Evolutionary conservation across 2,797 vertebrate species (phyloP).

Genomic region (Myotis vivesi): DNA sequence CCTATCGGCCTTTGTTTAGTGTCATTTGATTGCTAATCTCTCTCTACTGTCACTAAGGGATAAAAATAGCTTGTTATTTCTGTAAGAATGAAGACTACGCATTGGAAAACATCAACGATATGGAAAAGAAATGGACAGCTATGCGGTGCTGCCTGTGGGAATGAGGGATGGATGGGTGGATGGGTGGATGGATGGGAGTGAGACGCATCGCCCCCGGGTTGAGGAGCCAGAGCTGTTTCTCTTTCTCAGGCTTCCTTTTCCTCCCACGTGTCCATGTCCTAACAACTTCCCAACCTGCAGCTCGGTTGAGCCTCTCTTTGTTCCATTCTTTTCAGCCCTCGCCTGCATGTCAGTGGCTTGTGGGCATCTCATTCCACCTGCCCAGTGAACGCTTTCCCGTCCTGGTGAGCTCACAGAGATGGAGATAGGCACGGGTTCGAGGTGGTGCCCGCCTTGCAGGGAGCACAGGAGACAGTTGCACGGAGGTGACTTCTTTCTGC

Average conservation of each 20-base stretch:
- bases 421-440: fast-evolving
- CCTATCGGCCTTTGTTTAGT: neutral
- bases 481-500: neutral
- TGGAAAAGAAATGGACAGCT: neutral
- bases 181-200: neutral
- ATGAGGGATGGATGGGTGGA: too few species aligned
- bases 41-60: neutral
- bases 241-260: neutral
- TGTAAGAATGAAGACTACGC: neutral
- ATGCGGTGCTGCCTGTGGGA: fast-evolving
- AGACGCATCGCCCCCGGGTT: fast-evolving
- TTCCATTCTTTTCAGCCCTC: neutral
- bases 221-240: neutral
- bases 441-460: fast-evolving
- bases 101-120: neutral
- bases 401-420: fast-evolving
- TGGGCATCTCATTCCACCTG: neutral
- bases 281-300: fast-evolving
- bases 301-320: fast-evolving
- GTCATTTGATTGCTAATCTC: neutral
- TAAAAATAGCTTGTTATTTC: neutral
- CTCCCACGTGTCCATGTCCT: neutral
- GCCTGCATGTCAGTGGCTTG: fast-evolving
- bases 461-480: fast-evolving
- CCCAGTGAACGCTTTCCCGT: fast-evolving